These are phyloP conservation scores for Pandion haliaetus DNA, from an alignment of 2,113 vertebrate species.

Conservation along the genomic window DNA sequence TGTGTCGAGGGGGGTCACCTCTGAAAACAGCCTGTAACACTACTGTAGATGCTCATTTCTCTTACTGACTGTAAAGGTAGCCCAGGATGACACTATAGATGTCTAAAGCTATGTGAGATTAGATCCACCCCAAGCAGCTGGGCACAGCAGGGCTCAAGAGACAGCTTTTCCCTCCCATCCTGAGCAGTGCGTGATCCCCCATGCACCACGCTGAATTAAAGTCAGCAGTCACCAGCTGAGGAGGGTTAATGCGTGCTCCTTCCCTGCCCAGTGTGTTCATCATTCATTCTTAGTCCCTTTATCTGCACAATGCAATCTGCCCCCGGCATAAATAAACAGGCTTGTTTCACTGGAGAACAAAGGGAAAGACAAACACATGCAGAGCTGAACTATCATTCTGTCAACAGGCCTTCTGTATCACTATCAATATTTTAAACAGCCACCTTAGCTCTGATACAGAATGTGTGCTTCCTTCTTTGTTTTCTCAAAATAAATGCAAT, in stretches of 20 bases:
- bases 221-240: background rate
- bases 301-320: background rate
- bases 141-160: background rate
- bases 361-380: background rate
- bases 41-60: background rate
- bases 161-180: background rate
- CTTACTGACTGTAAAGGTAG: background rate
- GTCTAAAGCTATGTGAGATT: background rate
- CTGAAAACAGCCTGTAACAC: background rate
- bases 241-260: background rate
- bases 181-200: rapidly evolving
- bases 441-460: background rate
- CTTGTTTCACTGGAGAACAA: conserved; percentile 2
- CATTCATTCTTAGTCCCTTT: background rate
- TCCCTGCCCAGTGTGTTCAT: background rate
- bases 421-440: conserved; percentile 23
- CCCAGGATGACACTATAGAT: background rate
- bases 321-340: background rate
- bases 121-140: background rate
- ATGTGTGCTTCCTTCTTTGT: background rate
- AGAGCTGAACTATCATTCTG: background rate
- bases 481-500: background rate
- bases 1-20: background rate
- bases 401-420: background rate
- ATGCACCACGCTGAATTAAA: rapidly evolving